Evolutionary conservation across 2,113 vertebrate genomes (phyloP).

Genomic region (Isichthys henryi): DNA sequence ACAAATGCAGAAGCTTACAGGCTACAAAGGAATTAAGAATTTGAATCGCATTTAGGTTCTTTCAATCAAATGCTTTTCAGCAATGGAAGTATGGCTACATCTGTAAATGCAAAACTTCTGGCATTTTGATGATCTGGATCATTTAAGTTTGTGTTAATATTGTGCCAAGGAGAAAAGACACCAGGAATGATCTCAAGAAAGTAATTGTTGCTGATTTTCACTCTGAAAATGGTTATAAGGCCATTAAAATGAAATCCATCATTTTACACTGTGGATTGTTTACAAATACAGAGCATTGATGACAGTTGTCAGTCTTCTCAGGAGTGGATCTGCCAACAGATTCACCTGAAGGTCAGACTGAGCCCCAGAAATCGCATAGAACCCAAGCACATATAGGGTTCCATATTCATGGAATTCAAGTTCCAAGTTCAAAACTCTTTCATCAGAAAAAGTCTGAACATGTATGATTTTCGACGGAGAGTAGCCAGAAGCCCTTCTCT

Average conservation of each 20-base stretch:
- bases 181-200: background rate
- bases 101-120: background rate
- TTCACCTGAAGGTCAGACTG: background rate
- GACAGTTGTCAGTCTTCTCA: background rate
- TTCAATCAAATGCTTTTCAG: background rate
- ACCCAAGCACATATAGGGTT: background rate
- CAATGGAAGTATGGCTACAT: background rate
- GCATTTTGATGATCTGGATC: background rate
- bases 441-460: background rate
- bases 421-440: background rate
- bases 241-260: background rate
- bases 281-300: background rate
- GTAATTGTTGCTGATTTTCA: background rate
- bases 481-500: background rate
- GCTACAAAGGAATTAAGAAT: background rate
- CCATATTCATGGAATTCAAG: background rate
- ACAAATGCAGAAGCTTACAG: background rate
- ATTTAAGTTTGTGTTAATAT: background rate
- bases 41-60: background rate
- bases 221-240: background rate
- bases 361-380: background rate
- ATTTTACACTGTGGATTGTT: background rate
- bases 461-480: background rate
- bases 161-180: background rate
- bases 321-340: background rate